A percentile compares a stretch with the other conserved stretches of the same genome.
Evolutionary conservation across 2,888 invertebrate genomes (phyloP).

Genomic region (Meta bourneti): DNA sequence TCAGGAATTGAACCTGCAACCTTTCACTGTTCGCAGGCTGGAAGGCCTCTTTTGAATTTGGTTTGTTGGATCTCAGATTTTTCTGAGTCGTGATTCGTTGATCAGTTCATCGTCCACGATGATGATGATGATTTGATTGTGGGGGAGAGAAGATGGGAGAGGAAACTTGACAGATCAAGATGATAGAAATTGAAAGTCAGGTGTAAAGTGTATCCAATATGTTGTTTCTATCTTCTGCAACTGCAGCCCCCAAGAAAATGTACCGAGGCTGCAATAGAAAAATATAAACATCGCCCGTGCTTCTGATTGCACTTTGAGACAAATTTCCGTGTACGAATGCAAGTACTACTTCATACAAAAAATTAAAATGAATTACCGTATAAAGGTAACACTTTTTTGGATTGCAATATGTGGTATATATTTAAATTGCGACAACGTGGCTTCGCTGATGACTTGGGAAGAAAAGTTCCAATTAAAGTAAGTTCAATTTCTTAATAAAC

Average conservation of each 20-base stretch:
- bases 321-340: conserved; percentile 37
- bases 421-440: conserved; percentile 36
- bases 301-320: neutral
- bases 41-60: too few species aligned
- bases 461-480: conserved; percentile 57
- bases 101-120: neutral
- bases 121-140: conserved; percentile 46
- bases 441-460: conserved; percentile 49
- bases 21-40: too few species aligned
- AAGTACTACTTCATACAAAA: conserved; percentile 3
- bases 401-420: conserved; percentile 51
- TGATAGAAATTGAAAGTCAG: conserved; percentile 21
- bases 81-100: too few species aligned
- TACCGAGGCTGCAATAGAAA: neutral
- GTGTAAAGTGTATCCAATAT: conserved; percentile 7
- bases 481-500: conserved; percentile 9
- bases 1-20: too few species aligned
- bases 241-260: neutral
- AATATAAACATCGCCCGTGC: neutral
- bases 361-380: conserved; percentile 61
- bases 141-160: conserved; percentile 40
- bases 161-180: conserved; percentile 20
- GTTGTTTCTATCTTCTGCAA: neutral
- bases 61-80: too few species aligned
- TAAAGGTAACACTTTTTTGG: conserved; percentile 49